Evolutionary conservation across 2,888 invertebrate species (phyloP), one percentile per base, ranked within the genome.

Genomic region (Cheilosia vernalis): DNA sequence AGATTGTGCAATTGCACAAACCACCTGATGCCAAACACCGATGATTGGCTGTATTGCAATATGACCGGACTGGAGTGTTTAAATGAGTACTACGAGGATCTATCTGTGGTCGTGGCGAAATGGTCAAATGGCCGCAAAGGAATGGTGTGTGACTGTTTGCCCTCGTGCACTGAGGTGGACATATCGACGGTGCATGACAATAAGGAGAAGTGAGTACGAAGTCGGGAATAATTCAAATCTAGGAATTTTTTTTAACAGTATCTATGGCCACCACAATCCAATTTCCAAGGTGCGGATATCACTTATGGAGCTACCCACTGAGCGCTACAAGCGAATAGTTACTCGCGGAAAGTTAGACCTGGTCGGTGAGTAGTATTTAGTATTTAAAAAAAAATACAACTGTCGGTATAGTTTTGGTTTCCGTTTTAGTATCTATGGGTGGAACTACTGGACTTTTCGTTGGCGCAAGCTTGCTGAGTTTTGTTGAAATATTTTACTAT

Each of bases 111-210:
- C 61, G 95, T 95, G 88, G 95, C 96, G 0, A 91, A 92, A 10
- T 96, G 95, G 95, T 94, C 95, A 0, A 92, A 91, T 13, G 89
- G 90, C 0, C 93, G 94, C 0, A 93, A 93, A 0, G 96, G 96
- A 0, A 91, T 96, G 17, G 92, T 93, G 1, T 96, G 96, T 87
- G 93, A 94, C 88, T 96, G 96, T 88, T 89, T 95, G 72, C 95
- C 95, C 0, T 95, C 95, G 15, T 96, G 96, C 89, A 94, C 94
- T 0, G 96, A 96, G 90, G 94, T 95, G 9, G 96, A 96, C 88
- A 93, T 95, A 76, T 93, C 94, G 4, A 92, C 95, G 17, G 93
- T 95, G 64, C 94, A 93, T 40, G 91, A 92, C 78, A 90, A 89
- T 60, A 90, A 90, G 79, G 90, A 92, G 44, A 91, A 89, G 90